Percentiles rank a stretch among this genome's conserved stretches.
Conservation (phyloP, 2,888 invertebrate genomes). For the Diaperis boleti region DNA sequence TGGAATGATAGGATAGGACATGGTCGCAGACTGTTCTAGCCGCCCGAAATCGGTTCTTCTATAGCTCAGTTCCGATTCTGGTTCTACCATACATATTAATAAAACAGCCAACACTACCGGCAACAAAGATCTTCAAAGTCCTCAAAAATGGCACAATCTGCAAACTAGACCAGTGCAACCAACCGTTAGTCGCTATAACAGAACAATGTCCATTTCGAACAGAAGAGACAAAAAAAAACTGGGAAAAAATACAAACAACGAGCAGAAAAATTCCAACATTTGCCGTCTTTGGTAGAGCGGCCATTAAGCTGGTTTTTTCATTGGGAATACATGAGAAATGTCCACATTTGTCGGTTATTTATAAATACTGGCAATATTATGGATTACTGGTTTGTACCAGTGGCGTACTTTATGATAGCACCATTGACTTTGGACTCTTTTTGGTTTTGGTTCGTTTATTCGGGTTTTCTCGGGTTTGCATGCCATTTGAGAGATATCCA, state of each 20-base stretch:
- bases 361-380: slow-evolving; percentile 18
- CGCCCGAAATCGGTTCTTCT: too few species aligned
- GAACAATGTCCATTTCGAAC: slow-evolving; percentile 56
- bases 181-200: slow-evolving; percentile 49
- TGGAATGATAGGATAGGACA: slow-evolving; percentile 41
- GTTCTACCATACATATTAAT: too few species aligned
- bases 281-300: slow-evolving; percentile 20
- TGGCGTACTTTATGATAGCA: too few species aligned
- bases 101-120: too few species aligned
- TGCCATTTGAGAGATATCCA: too few species aligned
- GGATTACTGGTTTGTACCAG: slow-evolving; percentile 9
- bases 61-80: too few species aligned
- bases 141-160: not conserved
- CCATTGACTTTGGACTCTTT: too few species aligned
- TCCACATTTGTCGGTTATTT: slow-evolving; percentile 10
- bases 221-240: slow-evolving; percentile 30
- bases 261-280: slow-evolving; percentile 26
- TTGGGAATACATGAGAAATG: slow-evolving; percentile 32
- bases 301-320: slow-evolving; percentile 23
- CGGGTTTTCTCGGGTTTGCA: slow-evolving; percentile 2
- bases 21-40: slow-evolving; percentile 28
- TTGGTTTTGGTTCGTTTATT: too few species aligned
- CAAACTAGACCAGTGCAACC: slow-evolving; percentile 6
- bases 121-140: too few species aligned
- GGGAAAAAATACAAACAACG: slow-evolving; percentile 14